Evolutionary conservation across 2,797 vertebrate genomes (phyloP).

Genomic region (Lepus townsendii): DNA sequence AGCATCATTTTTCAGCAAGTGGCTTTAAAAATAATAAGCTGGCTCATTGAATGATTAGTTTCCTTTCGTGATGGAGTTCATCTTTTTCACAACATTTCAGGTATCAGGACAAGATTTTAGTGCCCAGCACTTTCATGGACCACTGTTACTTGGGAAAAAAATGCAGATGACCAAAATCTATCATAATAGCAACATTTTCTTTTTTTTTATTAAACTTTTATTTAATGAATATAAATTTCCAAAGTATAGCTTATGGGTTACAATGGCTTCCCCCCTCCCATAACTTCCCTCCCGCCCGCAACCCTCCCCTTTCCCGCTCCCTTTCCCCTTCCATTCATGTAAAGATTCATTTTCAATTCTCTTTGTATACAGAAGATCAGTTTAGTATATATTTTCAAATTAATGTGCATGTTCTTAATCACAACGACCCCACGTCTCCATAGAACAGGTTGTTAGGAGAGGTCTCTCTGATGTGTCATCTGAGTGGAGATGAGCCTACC

Average conservation of each 20-base stretch:
- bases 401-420: not conserved
- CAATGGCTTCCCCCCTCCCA: no score
- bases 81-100: conserved; percentile 11
- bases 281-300: no score
- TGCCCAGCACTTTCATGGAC: not conserved
- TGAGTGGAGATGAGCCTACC: not conserved
- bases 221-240: no score
- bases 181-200: not conserved
- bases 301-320: no score
- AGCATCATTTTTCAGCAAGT: not conserved
- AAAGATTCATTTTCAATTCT: no score
- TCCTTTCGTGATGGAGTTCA: conserved; percentile 16
- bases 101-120: conserved; percentile 27
- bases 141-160: not conserved
- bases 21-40: not conserved
- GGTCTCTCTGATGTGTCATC: not conserved
- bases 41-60: not conserved
- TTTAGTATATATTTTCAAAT: not conserved
- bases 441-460: not conserved
- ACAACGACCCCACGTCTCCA: not conserved
- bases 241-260: no score
- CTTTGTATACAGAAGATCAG: no score
- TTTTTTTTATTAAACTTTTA: no score
- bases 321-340: no score
- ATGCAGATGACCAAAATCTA: not conserved